phyloP scores from a whole-genome alignment of 2,888 invertebrate species.

The Tipula lateralis region DNA sequence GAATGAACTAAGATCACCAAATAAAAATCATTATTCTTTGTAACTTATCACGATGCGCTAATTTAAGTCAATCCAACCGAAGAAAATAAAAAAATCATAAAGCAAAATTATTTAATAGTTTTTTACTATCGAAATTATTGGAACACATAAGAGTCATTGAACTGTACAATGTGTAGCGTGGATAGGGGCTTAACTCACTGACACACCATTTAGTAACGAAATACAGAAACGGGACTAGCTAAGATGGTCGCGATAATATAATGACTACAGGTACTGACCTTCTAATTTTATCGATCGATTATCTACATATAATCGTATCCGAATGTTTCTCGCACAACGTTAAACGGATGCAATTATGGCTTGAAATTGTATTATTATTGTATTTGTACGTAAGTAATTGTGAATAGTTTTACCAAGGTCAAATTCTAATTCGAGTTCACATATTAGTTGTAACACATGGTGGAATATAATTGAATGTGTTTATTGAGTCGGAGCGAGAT shows the following conservation, averaged over 20 bases:
- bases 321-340: background rate
- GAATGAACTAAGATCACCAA: background rate
- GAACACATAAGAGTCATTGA: background rate
- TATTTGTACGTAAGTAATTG: background rate
- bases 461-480: background rate
- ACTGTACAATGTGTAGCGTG: background rate
- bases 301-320: background rate
- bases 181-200: too few relatives aligned
- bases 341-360: background rate
- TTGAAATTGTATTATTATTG: background rate
- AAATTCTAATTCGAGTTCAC: background rate
- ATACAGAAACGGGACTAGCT: too few relatives aligned
- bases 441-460: background rate
- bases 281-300: background rate
- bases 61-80: background rate
- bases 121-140: background rate
- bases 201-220: too few relatives aligned
- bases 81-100: background rate
- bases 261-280: too few relatives aligned
- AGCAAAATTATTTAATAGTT: background rate
- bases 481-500: background rate
- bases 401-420: slow-evolving; percentile 3
- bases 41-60: background rate
- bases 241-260: too few relatives aligned
- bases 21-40: background rate